A percentile compares a stretch with the other conserved stretches of the same genome.
These are phyloP conservation scores for Ochotona curzoniae DNA, from an alignment of 2,113 vertebrate genomes.

Conservation along the genomic window DNA sequence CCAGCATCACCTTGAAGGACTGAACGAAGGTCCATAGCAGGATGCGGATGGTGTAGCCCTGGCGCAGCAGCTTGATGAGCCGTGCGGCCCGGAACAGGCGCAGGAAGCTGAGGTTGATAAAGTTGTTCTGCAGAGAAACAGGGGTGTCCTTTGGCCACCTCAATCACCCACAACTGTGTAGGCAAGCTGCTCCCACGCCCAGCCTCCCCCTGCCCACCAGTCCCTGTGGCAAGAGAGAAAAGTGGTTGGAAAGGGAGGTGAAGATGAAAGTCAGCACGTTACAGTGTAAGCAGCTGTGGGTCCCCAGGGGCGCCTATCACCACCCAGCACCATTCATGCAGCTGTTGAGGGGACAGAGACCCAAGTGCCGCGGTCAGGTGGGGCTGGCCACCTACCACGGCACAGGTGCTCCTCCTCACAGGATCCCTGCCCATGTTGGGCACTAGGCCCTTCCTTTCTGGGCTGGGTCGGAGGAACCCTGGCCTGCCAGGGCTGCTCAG, in stretches of 20 bases:
- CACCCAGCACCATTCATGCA: slow-evolving; percentile 84
- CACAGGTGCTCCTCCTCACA: too few species aligned
- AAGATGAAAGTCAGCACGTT: slow-evolving; percentile 81
- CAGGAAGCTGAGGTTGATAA: slow-evolving; percentile 98
- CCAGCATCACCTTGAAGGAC: slow-evolving; percentile 94
- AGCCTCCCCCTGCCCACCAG: neutral
- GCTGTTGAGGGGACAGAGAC: slow-evolving; percentile 71
- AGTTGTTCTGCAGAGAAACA: slow-evolving; percentile 90
- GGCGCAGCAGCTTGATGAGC: slow-evolving; percentile 96
- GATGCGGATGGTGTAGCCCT: slow-evolving; percentile 98
- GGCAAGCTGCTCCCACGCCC: neutral
- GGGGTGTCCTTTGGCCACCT: slow-evolving; percentile 76
- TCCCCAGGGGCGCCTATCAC: slow-evolving; percentile 83
- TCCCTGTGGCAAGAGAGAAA: neutral
- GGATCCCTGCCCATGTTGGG: neutral
- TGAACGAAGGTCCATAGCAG: slow-evolving; percentile 98
- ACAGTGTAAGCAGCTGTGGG: slow-evolving; percentile 84
- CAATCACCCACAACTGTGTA: neutral
- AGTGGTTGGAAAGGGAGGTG: slow-evolving; percentile 51
- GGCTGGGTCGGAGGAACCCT: neutral
- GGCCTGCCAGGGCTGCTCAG: neutral
- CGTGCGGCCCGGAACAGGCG: slow-evolving; percentile 95
- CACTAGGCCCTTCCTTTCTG: neutral
- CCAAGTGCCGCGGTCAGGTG: too few species aligned
- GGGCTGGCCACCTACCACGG: neutral